phyloP scores from a whole-genome alignment of 2,113 vertebrate species.

The Phalacrocorax pelagicus region DNA sequence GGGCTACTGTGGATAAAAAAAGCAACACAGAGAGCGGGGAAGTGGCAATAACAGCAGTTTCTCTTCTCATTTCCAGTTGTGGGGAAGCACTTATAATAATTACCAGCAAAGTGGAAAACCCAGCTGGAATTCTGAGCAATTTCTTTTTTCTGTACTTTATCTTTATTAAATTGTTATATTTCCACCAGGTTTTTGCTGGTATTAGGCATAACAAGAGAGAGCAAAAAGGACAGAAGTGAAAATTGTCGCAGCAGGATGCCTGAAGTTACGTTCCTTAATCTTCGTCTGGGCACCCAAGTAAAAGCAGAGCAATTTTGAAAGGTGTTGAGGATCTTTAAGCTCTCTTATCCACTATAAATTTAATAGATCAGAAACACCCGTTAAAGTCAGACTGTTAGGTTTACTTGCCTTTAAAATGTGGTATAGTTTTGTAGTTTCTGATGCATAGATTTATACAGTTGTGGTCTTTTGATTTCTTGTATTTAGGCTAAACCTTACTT shows the following conservation, averaged over 20 bases:
- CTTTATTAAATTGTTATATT: constrained; percentile 52
- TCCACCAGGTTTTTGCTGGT: not conserved
- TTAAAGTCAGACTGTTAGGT: not conserved
- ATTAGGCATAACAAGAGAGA: not conserved
- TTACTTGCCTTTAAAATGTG: not conserved
- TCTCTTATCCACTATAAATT: not conserved
- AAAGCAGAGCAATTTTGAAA: not conserved
- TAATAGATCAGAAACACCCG: not conserved
- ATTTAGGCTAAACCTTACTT: not conserved
- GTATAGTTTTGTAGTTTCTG: not conserved
- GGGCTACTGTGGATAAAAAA: constrained; percentile 54
- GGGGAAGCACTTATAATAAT: constrained; percentile 65
- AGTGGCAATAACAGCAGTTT: constrained; percentile 31
- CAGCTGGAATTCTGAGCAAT: constrained; percentile 31
- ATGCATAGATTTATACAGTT: not conserved
- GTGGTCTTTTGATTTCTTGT: not conserved
- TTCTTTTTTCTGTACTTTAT: not conserved
- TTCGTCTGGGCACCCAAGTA: constrained; percentile 1
- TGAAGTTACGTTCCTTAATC: not conserved
- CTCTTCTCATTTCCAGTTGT: constrained; percentile 33
- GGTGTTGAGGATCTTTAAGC: not conserved
- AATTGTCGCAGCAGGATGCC: not conserved
- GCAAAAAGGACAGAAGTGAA: constrained; percentile 35
- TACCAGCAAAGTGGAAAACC: constrained; percentile 57
- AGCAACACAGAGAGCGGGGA: constrained; percentile 16